Evolutionary conservation across 2,113 vertebrate genomes (phyloP), one percentile per base, ranked within the genome.

Genomic region (Fulmarus glacialis): DNA sequence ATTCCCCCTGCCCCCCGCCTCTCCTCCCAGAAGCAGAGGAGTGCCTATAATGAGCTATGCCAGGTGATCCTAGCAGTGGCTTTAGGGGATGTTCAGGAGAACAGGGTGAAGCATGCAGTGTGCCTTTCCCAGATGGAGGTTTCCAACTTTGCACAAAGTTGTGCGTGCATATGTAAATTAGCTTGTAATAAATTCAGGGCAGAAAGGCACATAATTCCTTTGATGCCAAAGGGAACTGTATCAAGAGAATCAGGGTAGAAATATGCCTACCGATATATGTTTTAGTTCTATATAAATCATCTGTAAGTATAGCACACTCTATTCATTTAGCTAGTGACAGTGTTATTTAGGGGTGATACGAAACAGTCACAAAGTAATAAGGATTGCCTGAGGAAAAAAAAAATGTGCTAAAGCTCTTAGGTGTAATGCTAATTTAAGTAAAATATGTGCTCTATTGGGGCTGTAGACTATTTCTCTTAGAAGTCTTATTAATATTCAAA

Each of bases 381-480:
- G 66, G 78, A 79, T 58, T 87, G 36, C 48, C 81, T 90, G 70
- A 79, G 93, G 93, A 95, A 94, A 84, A 91, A 97, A 97, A 95
- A 75, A 87, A 84, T 30, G 40, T 85, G 73, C 90, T 91, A 89
- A 89, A 94, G 81, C 87, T 97, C 95, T 91, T 94, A 87, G 93
- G 78, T 91, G 19, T 93, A 85, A 77, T 64, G 62, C 62, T 96
- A 82, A 95, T 93, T 96, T 91, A 82, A 94, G 83, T 91, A 82
- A 95, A 91, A 95, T 52, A 86, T 43, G 43, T 82, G 30, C 56
- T 87, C 26, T 63, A 0, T 14, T 84, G 38, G 20, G 29, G 23
- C 47, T 78, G 34, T 48, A 62, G 91, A 67, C 42, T 82, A 52
- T 93, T 84, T 67, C 42, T 89, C 11, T 59, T 27, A 22, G 34